Percentiles rank a stretch among this genome's conserved stretches.
phyloP scores from a whole-genome alignment of 2,797 vertebrate genomes.

The Enteromius treurensis region DNA sequence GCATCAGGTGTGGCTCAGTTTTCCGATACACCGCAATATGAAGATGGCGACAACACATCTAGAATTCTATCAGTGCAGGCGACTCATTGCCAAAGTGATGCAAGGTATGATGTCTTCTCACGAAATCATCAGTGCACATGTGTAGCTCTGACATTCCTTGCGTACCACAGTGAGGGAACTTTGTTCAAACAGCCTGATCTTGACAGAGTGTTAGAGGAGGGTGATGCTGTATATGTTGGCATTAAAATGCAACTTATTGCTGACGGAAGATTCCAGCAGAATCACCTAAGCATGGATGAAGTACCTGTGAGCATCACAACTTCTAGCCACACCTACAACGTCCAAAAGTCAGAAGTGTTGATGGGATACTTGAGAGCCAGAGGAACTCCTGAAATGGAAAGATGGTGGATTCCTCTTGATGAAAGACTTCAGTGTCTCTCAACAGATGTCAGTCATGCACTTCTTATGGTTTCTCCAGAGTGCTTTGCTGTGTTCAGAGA shows the following conservation, averaged over 20 bases:
- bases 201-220: not conserved
- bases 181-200: not conserved
- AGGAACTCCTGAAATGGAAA: not conserved
- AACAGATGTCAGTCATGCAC: not conserved
- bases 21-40: not conserved
- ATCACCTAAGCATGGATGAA: not conserved
- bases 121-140: not conserved
- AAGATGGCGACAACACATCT: not conserved
- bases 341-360: not conserved
- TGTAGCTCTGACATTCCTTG: not conserved
- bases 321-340: not conserved
- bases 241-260: slow-evolving; percentile 1
- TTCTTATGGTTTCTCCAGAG: not conserved
- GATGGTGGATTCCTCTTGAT: not conserved
- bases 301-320: not conserved
- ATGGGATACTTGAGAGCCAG: not conserved
- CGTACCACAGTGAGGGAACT: not conserved
- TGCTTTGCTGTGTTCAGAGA: slow-evolving; percentile 4
- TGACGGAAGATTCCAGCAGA: not conserved
- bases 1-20: not conserved
- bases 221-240: not conserved
- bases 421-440: not conserved
- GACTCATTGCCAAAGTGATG: not conserved
- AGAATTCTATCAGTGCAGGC: not conserved
- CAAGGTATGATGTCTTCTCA: not conserved